Conservation (phyloP, 2,888 invertebrate species). For the Agrotis clavis region DNA sequence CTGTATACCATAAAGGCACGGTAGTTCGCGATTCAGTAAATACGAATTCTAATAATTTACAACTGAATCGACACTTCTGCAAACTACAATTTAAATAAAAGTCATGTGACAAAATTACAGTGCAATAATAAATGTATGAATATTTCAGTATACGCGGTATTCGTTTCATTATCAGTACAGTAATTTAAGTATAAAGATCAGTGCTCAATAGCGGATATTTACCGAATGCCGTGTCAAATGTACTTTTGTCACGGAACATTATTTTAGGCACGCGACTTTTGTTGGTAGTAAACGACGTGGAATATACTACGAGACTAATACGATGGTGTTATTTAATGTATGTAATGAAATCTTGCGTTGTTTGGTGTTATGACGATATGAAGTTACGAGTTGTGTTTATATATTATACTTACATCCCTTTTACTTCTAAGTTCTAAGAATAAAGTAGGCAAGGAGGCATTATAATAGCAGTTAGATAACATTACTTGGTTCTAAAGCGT, state of each 20-base stretch:
- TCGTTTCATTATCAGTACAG: slow-evolving; percentile 60
- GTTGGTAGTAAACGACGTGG: slow-evolving; percentile 52
- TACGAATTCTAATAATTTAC: slow-evolving; percentile 23
- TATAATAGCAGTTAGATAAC: not conserved
- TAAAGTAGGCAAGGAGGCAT: not conserved
- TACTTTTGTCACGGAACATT: slow-evolving; percentile 70
- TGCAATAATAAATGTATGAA: slow-evolving; percentile 51
- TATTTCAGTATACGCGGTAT: slow-evolving; percentile 52
- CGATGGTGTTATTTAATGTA: slow-evolving; percentile 25
- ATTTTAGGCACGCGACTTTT: slow-evolving; percentile 70
- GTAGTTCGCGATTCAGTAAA: slow-evolving; percentile 1
- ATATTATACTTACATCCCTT: not conserved
- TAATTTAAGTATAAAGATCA: slow-evolving; percentile 70
- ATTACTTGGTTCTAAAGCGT: not conserved
- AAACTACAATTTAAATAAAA: slow-evolving; percentile 9
- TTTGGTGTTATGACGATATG: not conserved
- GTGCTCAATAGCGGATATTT: slow-evolving; percentile 71
- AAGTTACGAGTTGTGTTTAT: not conserved
- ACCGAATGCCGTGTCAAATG: slow-evolving; percentile 71
- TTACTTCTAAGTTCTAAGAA: not conserved
- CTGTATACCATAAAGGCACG: not conserved
- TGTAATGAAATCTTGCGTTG: not conserved
- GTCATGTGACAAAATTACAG: slow-evolving; percentile 28
- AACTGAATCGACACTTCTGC: not conserved
- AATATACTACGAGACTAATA: slow-evolving; percentile 37